Evolutionary conservation across 2,888 invertebrate genomes (phyloP).

Genomic region (Pandemis cinnamomeana): DNA sequence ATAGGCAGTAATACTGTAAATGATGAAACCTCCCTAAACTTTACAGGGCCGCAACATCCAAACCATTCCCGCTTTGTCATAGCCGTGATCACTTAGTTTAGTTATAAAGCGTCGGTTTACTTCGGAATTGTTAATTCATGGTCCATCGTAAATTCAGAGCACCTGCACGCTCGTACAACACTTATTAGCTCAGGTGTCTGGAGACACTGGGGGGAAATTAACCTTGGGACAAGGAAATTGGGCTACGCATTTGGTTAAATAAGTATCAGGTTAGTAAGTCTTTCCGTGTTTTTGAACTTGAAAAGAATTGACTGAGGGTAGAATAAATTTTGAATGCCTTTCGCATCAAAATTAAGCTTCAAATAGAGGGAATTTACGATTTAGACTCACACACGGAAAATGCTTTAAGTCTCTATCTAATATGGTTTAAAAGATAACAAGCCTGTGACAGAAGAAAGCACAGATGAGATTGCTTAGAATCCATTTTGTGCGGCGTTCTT

Average conservation of each 20-base stretch:
- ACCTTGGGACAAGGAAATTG: constrained; percentile 33
- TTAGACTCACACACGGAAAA: too few relatives aligned
- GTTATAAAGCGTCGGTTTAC: constrained; percentile 25
- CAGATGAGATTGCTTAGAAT: too few relatives aligned
- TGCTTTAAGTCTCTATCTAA: too few relatives aligned
- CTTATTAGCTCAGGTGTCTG: constrained; percentile 41
- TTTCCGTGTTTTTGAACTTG: background rate
- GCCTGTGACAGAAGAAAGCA: too few relatives aligned
- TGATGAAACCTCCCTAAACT: background rate
- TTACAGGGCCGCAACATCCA: background rate
- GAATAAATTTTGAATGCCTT: background rate
- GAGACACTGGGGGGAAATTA: constrained; percentile 25
- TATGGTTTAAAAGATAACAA: too few relatives aligned
- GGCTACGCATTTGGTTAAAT: constrained; percentile 24
- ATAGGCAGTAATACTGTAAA: background rate
- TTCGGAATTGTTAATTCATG: constrained; percentile 37
- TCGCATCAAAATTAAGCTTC: background rate
- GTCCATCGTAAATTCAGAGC: constrained; percentile 35
- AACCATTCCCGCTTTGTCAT: background rate
- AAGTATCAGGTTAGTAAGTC: background rate
- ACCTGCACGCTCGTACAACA: constrained; percentile 27
- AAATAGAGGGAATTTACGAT: too few relatives aligned
- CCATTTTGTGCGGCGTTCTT: too few relatives aligned
- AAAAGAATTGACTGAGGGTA: too few relatives aligned
- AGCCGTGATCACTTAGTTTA: constrained; percentile 22